Evolutionary conservation across 2,797 vertebrate species (phyloP).

Genomic region (Takifugu rubripes): DNA sequence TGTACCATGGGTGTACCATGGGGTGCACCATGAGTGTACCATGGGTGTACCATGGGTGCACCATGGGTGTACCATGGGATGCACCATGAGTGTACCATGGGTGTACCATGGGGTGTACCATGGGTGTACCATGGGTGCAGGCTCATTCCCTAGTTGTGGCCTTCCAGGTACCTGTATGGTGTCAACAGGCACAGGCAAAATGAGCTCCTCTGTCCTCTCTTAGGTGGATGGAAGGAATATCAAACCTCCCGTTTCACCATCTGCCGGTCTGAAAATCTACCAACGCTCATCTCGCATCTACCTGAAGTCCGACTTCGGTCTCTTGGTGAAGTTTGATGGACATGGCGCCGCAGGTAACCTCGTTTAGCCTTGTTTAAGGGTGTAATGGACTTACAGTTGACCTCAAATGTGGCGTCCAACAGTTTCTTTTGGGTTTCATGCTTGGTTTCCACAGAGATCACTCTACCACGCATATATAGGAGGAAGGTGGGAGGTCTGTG

Average conservation of each 20-base stretch:
- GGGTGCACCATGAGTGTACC: too few species aligned
- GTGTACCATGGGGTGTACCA: too few species aligned
- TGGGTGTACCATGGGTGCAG: too few species aligned
- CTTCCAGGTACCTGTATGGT: too few species aligned
- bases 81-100: too few species aligned
- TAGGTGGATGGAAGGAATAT: conserved; percentile 77
- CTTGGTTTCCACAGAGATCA: conserved; percentile 69
- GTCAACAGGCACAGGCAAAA: background rate
- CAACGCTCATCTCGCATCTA: conserved; percentile 66
- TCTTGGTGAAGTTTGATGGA: conserved; percentile 77
- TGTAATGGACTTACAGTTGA: background rate
- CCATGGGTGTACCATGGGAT: too few species aligned
- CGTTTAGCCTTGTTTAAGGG: background rate
- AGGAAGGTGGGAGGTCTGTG: conserved; percentile 79
- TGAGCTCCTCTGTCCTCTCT: background rate
- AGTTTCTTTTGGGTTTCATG: background rate
- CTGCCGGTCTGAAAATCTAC: conserved; percentile 73
- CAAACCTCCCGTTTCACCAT: conserved; percentile 63
- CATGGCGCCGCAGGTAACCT: conserved; percentile 73
- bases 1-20: too few species aligned
- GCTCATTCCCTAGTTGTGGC: too few species aligned
- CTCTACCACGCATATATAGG: conserved; percentile 71
- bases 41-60: too few species aligned
- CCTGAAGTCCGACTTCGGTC: conserved; percentile 83
- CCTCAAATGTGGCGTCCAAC: background rate